Evolutionary conservation across 2,888 invertebrate genomes (phyloP).

Genomic region (Hedychridium roseum): DNA sequence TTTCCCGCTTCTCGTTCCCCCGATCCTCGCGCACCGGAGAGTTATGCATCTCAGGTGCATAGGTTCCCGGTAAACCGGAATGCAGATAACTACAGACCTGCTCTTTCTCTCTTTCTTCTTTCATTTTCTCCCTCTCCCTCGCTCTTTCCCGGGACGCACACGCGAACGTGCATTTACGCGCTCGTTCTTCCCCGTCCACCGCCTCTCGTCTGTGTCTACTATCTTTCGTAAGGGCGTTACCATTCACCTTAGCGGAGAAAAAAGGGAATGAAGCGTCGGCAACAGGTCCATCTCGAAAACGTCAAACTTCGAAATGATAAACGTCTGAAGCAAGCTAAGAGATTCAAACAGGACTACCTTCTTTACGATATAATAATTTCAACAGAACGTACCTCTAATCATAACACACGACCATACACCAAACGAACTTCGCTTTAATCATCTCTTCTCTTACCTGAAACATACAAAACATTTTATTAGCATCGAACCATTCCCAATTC

Average conservation of each 20-base stretch:
- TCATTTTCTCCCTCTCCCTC: constrained; percentile 1
- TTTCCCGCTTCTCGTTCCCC: constrained; percentile 8
- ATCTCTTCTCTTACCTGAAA: too few relatives aligned
- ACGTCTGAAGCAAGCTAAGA: too few relatives aligned
- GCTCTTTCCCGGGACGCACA: constrained; percentile 9
- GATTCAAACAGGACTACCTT: too few relatives aligned
- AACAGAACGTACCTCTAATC: too few relatives aligned
- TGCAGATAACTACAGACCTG: constrained; percentile 49
- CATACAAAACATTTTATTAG: too few relatives aligned
- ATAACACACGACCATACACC: too few relatives aligned
- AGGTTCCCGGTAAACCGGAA: constrained; percentile 53
- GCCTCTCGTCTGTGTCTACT: constrained; percentile 37
- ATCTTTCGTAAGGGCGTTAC: constrained; percentile 40
- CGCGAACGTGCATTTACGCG: not conserved
- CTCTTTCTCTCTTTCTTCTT: constrained; percentile 18
- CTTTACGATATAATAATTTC: too few relatives aligned
- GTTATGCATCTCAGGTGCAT: constrained; percentile 54
- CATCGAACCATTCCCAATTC: too few relatives aligned
- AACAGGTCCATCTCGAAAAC: constrained; percentile 19
- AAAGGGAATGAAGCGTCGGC: too few relatives aligned
- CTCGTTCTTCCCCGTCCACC: not conserved
- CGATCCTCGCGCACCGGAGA: constrained; percentile 16
- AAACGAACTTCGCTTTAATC: too few relatives aligned
- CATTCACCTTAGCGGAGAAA: constrained; percentile 10
- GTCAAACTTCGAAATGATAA: too few relatives aligned